Evolutionary conservation across 2,888 invertebrate species (phyloP).

Genomic region (Thera obeliscata): DNA sequence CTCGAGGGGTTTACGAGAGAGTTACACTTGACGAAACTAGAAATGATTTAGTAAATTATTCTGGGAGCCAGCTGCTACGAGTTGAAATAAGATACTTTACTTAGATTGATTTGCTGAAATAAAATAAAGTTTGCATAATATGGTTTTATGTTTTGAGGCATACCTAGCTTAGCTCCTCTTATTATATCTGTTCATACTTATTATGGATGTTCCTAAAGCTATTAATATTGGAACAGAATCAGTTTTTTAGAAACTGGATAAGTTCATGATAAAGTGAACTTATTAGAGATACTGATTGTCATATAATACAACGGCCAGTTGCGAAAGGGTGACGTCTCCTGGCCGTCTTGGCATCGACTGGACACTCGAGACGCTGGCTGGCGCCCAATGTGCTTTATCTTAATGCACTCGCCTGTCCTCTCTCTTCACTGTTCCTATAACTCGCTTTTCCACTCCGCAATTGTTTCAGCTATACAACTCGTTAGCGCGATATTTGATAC

Average conservation of each 20-base stretch:
- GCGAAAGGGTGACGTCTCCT: constrained; percentile 45
- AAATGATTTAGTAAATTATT: constrained; percentile 56
- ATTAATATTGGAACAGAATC: background rate
- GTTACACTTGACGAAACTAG: constrained; percentile 55
- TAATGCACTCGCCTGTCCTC: constrained; percentile 76
- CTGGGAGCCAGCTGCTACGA: constrained; percentile 53
- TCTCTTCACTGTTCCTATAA: constrained; percentile 68
- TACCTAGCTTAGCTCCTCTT: background rate
- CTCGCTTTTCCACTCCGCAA: constrained; percentile 69
- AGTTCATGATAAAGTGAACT: constrained; percentile 12
- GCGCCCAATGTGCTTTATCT: constrained; percentile 78
- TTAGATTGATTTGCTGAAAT: constrained; percentile 25
- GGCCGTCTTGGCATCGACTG: constrained; percentile 67
- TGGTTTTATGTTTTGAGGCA: constrained; percentile 13
- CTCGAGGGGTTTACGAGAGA: constrained; percentile 52
- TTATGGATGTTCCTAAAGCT: background rate
- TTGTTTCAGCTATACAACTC: constrained; percentile 64
- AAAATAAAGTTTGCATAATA: constrained; percentile 25
- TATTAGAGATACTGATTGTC: constrained; percentile 27
- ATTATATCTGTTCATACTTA: too few relatives aligned
- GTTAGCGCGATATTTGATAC: constrained; percentile 54
- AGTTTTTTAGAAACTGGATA: background rate
- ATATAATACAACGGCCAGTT: constrained; percentile 32
- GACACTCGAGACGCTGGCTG: constrained; percentile 80
- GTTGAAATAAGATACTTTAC: constrained; percentile 33